Percentiles rank a stretch among this genome's conserved stretches.
Evolutionary conservation across 2,888 invertebrate species (phyloP).

Genomic region (Portevinia maculata): DNA sequence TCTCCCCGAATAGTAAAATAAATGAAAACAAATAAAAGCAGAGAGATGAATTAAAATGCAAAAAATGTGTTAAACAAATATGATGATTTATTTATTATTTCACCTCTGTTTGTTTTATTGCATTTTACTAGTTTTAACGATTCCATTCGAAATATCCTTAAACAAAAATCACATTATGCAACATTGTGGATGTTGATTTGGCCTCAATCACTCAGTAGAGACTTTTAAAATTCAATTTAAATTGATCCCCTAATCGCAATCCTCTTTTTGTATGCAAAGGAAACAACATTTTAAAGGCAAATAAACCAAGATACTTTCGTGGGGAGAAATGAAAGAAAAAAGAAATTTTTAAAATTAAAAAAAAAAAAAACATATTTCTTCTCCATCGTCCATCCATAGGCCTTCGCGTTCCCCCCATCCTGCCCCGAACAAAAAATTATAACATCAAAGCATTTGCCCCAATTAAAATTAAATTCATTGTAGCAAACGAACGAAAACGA

Average conservation of each 20-base stretch:
- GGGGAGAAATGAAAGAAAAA: conserved; percentile 7
- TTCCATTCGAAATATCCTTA: conserved; percentile 39
- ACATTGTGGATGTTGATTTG: conserved; percentile 31
- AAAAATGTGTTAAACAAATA: conserved; percentile 54
- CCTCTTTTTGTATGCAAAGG: not conserved
- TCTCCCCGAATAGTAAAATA: conserved; percentile 4
- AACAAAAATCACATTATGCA: conserved; percentile 34
- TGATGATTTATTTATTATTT: conserved; percentile 71
- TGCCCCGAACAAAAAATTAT: conserved; percentile 66
- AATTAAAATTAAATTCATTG: conserved; percentile 73
- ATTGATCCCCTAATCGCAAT: conserved; percentile 25
- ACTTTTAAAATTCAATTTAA: conserved; percentile 69
- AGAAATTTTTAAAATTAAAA: conserved; percentile 8
- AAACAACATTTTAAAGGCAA: conserved; percentile 30
- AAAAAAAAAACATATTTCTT: conserved; percentile 65
- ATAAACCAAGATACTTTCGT: conserved; percentile 19
- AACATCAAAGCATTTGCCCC: conserved; percentile 73
- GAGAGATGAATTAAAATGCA: conserved; percentile 9
- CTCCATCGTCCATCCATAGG: conserved; percentile 32
- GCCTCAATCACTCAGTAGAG: conserved; percentile 7
- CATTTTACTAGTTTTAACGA: conserved; percentile 62
- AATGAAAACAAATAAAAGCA: conserved; percentile 8
- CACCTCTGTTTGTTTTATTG: conserved; percentile 55
- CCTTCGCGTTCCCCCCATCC: conserved; percentile 20
- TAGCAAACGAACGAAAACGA: conserved; percentile 28